Percentiles rank a stretch among this genome's conserved stretches.
These are phyloP conservation scores for Protosalanx chinensis DNA, from an alignment of 2,797 vertebrate species.

Conservation along the genomic window DNA sequence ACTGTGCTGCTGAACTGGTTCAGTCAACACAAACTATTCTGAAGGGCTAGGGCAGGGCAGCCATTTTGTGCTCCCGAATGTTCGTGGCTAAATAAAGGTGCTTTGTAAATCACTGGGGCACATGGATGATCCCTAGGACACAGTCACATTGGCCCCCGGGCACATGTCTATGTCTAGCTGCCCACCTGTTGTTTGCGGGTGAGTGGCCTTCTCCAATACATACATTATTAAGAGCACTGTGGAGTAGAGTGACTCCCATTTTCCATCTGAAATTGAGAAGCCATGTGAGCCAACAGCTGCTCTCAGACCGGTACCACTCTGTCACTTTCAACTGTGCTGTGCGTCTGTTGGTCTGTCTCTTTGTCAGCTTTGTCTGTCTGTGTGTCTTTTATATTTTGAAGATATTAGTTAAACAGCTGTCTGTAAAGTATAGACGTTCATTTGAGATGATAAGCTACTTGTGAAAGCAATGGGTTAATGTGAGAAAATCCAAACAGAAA, in stretches of 20 bases:
- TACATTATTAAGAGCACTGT: slow-evolving; percentile 71
- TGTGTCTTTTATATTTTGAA: neutral
- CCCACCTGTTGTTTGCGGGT: slow-evolving; percentile 72
- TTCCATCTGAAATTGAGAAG: slow-evolving; percentile 74
- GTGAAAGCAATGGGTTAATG: slow-evolving; percentile 64
- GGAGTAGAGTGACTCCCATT: slow-evolving; percentile 67
- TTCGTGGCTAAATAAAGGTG: slow-evolving; percentile 72
- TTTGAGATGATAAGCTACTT: slow-evolving; percentile 44
- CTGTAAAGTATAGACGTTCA: neutral
- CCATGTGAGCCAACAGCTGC: slow-evolving; percentile 69
- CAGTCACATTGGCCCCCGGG: slow-evolving; percentile 53
- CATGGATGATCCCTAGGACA: slow-evolving; percentile 66
- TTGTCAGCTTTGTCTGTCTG: slow-evolving; percentile 8
- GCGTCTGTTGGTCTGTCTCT: neutral
- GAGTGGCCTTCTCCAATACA: slow-evolving; percentile 56
- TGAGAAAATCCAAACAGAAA: slow-evolving; percentile 37
- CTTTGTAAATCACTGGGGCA: slow-evolving; percentile 71
- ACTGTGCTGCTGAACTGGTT: slow-evolving; percentile 28
- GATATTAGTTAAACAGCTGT: neutral
- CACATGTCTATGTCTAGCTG: slow-evolving; percentile 67
- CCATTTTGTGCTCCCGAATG: slow-evolving; percentile 45
- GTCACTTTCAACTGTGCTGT: slow-evolving; percentile 15
- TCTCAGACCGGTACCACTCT: slow-evolving; percentile 43
- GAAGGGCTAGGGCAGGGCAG: slow-evolving; percentile 29
- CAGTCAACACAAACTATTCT: slow-evolving; percentile 35